A percentile compares a stretch with the other conserved stretches of the same genome.
Evolutionary conservation across 2,113 vertebrate genomes (phyloP).

Genomic region (Proterorhinus semilunaris): DNA sequence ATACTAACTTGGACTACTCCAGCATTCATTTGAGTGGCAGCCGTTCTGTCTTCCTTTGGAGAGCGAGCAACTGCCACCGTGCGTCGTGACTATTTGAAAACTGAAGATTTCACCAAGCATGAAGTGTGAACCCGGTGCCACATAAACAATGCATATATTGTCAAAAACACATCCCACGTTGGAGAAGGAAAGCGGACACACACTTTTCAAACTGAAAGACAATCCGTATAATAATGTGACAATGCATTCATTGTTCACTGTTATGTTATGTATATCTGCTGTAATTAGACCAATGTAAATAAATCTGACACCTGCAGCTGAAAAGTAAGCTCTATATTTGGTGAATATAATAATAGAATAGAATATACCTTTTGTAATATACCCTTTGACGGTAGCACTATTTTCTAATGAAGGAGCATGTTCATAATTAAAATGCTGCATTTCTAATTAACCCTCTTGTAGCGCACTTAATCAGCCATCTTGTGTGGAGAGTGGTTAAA

Average conservation of each 20-base stretch:
- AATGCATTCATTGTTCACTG: not conserved
- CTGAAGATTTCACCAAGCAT: constrained; percentile 49
- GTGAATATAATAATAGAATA: not conserved
- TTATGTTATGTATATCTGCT: no score
- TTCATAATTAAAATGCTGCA: constrained; percentile 13
- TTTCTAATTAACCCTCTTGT: constrained; percentile 38
- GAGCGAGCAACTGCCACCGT: constrained; percentile 60
- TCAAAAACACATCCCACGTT: not conserved
- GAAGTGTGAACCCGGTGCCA: constrained; percentile 40
- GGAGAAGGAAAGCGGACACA: constrained; percentile 6
- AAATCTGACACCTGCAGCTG: not conserved
- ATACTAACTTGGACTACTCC: constrained; percentile 10
- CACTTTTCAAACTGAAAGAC: constrained; percentile 32
- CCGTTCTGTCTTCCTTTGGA: constrained; percentile 51
- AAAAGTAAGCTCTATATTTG: not conserved
- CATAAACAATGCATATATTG: constrained; percentile 27
- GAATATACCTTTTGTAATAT: no score
- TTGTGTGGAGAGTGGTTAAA: constrained; percentile 10
- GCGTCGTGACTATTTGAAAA: constrained; percentile 62
- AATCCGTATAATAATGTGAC: constrained; percentile 59
- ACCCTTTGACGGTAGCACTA: no score
- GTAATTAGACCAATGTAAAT: no score
- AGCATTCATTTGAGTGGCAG: constrained; percentile 40
- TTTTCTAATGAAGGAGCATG: not conserved
- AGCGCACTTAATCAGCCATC: constrained; percentile 18